Base-by-base conservation (phyloP, 2,888 invertebrate species). In the Lordiphosa andalusiaca region DNA sequence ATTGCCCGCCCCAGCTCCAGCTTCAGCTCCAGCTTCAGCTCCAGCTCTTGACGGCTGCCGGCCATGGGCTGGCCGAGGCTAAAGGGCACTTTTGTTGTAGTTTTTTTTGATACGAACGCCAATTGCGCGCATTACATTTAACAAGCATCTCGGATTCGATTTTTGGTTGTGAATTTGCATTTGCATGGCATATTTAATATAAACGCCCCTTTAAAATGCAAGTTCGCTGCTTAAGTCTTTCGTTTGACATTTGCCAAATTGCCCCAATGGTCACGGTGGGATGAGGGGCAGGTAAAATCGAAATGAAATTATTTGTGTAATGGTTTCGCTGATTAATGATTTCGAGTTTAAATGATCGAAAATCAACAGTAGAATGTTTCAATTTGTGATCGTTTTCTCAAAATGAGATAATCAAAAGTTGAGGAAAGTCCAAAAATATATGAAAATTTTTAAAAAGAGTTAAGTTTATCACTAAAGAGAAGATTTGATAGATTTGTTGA, bases 201-300 rank as follows among this genome's bases (percentile, higher is more conserved):
- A 44, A 13, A 41, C 46, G 19, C 48, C 47, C 48, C 48, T 48
- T 19, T 33, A 6, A 42, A 23, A 12, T 16, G 50, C 73, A 67
- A 78, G 84, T 84, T 84, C 59, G 76, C 71, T 68, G 83, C 74
- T 52, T 82, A 69, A 84, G 80, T 76, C 80, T 78, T 78, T 74
- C 63, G 80, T 69, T 77, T 77, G 77, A 82, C 77, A 77, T 77
- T 77, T 77, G 54, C 60, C 60, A 68, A 69, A 51, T 74, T 72
- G 50, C 62, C 53, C 62, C 53, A 5, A 57, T 38, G 58, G 69
- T 61, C 57, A 71, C 64, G 58, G 42, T 58, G 48, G 36, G 23
- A 3, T 9, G 23, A 38, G 37, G n/a, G n/a, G 30, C n/a, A 9
- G 1, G 1, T 6, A 4, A 38, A 16, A 30, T 7, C 3, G 7